Base-by-base conservation (phyloP, 2,888 invertebrate genomes). In the Eristalis intricaria region DNA sequence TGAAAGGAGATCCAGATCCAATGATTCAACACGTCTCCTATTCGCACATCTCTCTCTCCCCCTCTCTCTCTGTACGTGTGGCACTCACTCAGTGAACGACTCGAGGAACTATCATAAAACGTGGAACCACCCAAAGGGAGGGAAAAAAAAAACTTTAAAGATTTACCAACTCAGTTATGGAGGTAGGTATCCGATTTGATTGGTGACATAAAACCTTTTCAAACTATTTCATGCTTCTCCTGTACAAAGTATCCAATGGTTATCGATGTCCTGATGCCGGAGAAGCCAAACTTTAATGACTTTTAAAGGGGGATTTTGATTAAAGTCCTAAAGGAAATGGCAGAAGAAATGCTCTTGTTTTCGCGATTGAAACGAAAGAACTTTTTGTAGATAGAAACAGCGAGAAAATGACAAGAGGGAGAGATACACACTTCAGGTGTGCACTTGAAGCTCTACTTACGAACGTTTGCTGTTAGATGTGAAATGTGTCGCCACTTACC, bases 401-500 rank as follows among this genome's bases (percentile, higher is more conserved):
- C 19, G 2, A 50, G 8, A 1, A n/a, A 43, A 43, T 11, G 43
- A 19, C 43, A n/a, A 43, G 5, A 15, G 43, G 43, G 40, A 4
- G 43, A 13, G 43, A 43, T 5, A 43, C n/a, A 43, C 43, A n/a
- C 43, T 43, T 43, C 50, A 19, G 5, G n/a, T 50, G 50, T 8
- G 8, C 23, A 26, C 11, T 58, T 35, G 19, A 8, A 35, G 8
- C 19, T 32, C 32, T 64, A 19, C 35, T 64, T 64, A 32, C 35
- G 35, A 29, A 35, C 19, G 19, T 32, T 64, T 10, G 8, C 13
- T 19, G 29, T 29, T 13, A 26, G 32, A 32, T 63, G 11, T 22
- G 22, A 43, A 43, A 64, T 64, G 5, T 11, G 35, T 32, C 8
- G n/a, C 23, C 43, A 26, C 66, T 66, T 66, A 66, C 66, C 66